phyloP scores from a whole-genome alignment of 2,797 vertebrate genomes.

The Pseudochirops corinnae region DNA sequence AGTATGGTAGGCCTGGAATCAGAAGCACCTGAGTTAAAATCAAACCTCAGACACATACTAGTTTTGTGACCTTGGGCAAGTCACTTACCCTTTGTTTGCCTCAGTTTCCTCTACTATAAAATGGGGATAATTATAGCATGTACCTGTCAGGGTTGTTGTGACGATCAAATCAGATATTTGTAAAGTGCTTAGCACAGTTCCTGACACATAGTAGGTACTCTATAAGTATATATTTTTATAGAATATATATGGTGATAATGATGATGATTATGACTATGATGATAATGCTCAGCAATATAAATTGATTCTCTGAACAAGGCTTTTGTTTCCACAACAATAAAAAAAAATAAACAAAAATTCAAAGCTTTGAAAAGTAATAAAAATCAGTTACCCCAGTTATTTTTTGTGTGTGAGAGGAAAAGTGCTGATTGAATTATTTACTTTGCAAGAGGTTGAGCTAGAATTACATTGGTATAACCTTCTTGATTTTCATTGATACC shows the following conservation, averaged over 20 bases:
- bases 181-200: background rate
- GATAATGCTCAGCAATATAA: background rate
- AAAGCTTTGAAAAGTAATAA: background rate
- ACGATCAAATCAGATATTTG: background rate
- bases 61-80: background rate
- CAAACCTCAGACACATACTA: background rate
- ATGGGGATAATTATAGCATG: background rate
- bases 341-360: slow-evolving; percentile 1
- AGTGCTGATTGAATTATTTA: slow-evolving; percentile 33
- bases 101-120: background rate
- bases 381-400: background rate
- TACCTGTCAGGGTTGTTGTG: background rate
- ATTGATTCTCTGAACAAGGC: background rate
- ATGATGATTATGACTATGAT: background rate
- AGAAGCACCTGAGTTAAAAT: background rate
- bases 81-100: background rate
- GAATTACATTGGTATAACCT: slow-evolving; percentile 43
- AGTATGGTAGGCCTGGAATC: background rate
- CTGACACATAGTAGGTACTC: background rate
- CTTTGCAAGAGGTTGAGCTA: background rate
- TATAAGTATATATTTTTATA: background rate
- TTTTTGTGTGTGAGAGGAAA: background rate
- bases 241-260: no score
- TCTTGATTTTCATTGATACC: slow-evolving; percentile 56
- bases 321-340: background rate